Percentiles rank a stretch among this genome's conserved stretches.
These are phyloP conservation scores for Dynastes maya DNA, from an alignment of 2,888 invertebrate genomes.

Conservation along the genomic window DNA sequence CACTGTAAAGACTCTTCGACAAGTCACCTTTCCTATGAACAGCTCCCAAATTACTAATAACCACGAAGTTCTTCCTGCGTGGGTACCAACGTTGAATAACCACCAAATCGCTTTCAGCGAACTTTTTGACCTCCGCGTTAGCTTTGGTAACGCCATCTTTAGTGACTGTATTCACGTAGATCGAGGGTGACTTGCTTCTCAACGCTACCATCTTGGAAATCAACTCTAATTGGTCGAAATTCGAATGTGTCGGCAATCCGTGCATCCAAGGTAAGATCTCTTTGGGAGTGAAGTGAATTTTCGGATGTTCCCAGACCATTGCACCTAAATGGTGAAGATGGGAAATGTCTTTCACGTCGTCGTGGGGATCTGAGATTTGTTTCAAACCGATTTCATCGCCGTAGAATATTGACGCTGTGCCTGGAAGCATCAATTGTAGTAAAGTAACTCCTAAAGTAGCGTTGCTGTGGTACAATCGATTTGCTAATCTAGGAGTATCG, in stretches of 20 bases:
- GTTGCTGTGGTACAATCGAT: constrained; percentile 73
- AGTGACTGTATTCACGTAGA: constrained; percentile 81
- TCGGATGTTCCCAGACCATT: constrained; percentile 76
- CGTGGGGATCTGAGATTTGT: constrained; percentile 74
- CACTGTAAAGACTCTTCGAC: constrained; percentile 84
- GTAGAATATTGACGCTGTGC: constrained; percentile 90
- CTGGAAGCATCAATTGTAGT: constrained; percentile 88
- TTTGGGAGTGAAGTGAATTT: constrained; percentile 70
- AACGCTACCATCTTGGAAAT: constrained; percentile 76
- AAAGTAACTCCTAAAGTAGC: constrained; percentile 80
- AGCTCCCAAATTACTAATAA: constrained; percentile 82
- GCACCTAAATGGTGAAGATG: constrained; percentile 80
- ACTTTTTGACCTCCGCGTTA: constrained; percentile 79
- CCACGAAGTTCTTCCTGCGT: constrained; percentile 83
- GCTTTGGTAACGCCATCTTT: constrained; percentile 77
- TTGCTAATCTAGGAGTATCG: constrained; percentile 76
- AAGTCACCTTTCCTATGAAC: constrained; percentile 78
- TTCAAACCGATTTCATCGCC: constrained; percentile 90
- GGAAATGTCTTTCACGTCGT: constrained; percentile 75
- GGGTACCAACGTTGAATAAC: constrained; percentile 87
- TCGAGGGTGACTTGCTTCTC: constrained; percentile 78
- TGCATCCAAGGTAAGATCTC: constrained; percentile 79
- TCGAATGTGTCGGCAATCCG: constrained; percentile 71
- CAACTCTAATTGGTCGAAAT: constrained; percentile 73
- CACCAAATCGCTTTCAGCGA: constrained; percentile 76